phyloP scores from a whole-genome alignment of 2,113 vertebrate species.

The Brachirus orientalis region DNA sequence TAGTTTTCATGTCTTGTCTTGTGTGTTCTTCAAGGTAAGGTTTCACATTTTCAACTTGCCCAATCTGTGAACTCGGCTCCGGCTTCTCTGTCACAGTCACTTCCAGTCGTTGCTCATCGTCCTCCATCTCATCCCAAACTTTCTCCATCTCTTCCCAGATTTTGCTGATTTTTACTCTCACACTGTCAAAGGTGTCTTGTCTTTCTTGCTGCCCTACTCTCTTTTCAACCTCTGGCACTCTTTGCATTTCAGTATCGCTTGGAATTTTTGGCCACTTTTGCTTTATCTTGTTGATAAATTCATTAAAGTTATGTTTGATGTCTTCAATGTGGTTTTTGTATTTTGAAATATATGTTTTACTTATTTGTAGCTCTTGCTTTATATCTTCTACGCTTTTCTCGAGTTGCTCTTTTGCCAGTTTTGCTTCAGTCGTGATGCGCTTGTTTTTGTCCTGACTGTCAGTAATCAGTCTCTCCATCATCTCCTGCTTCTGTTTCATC shows the following conservation, averaged over 20 bases:
- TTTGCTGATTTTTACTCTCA: conserved; percentile 39
- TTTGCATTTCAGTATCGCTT: conserved; percentile 15
- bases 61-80: too few species aligned
- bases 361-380: conserved; percentile 52
- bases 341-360: conserved; percentile 37
- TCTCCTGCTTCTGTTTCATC: conserved; percentile 25
- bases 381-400: conserved; percentile 45
- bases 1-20: background rate
- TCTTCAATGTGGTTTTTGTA: conserved; percentile 58
- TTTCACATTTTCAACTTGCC: background rate
- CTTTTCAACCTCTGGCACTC: conserved; percentile 24
- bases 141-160: conserved; percentile 44
- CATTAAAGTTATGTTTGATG: conserved; percentile 53
- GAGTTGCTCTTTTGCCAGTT: conserved; percentile 49
- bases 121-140: conserved; percentile 42
- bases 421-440: conserved; percentile 41
- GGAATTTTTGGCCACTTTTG: conserved; percentile 34
- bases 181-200: background rate
- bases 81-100: conserved; percentile 1
- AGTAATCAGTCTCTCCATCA: conserved; percentile 39
- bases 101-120: conserved; percentile 11
- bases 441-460: conserved; percentile 51
- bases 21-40: background rate
- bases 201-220: conserved; percentile 23
- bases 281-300: conserved; percentile 56